Conservation (phyloP, 2,113 vertebrate genomes). For the Jaculus jaculus region DNA sequence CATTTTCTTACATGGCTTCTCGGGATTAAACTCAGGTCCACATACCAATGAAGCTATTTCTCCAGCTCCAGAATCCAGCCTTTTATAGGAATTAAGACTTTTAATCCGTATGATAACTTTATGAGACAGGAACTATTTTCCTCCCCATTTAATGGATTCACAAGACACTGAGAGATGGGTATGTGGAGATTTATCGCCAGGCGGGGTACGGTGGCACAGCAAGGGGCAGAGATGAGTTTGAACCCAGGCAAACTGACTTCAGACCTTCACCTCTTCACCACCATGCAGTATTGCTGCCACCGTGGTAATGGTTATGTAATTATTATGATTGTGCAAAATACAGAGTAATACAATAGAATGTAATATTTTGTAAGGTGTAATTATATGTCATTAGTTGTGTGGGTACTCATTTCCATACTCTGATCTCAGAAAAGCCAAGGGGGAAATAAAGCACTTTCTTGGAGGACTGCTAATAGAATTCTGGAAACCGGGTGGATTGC, state of each 20-base stretch:
- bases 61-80: background rate
- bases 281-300: background rate
- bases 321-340: slow-evolving; percentile 50
- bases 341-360: slow-evolving; percentile 41
- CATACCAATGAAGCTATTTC: too few species aligned
- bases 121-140: background rate
- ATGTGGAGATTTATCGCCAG: background rate
- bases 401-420: slow-evolving; percentile 64
- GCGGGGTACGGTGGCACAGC: background rate
- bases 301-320: background rate
- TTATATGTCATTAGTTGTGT: slow-evolving; percentile 56
- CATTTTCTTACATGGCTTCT: too few species aligned
- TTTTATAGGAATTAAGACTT: background rate
- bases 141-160: background rate
- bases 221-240: background rate
- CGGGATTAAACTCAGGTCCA: too few species aligned
- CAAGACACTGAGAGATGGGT: background rate
- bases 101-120: background rate
- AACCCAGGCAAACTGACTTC: background rate
- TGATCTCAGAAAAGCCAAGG: slow-evolving; percentile 42
- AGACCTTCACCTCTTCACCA: background rate
- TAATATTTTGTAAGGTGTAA: slow-evolving; percentile 60
- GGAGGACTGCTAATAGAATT: slow-evolving; percentile 34
- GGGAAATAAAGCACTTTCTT: background rate
- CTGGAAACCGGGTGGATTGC: slow-evolving; percentile 6